phyloP scores from a whole-genome alignment of 2,797 vertebrate genomes.

The Rhinella marina region DNA sequence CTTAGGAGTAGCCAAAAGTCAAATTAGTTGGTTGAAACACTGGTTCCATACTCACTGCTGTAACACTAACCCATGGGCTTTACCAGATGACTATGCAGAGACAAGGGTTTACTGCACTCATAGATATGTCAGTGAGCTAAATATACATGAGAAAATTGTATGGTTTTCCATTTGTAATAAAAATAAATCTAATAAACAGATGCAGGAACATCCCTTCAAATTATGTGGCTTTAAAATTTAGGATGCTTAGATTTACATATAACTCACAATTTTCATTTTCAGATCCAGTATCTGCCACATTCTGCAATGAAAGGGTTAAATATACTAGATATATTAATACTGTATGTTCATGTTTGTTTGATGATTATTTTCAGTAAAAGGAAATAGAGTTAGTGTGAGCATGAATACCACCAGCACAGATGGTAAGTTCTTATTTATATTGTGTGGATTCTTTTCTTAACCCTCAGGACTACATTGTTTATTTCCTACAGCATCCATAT shows the following conservation, averaged over 20 bases:
- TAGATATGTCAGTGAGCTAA: too few relatives aligned
- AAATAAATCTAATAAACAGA: too few relatives aligned
- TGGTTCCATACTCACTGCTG: too few relatives aligned
- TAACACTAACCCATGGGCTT: too few relatives aligned
- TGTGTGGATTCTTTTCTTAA: slow-evolving; percentile 52
- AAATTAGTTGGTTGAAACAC: too few relatives aligned
- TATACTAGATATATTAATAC: not conserved
- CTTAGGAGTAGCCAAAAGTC: too few relatives aligned
- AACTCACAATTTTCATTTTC: not conserved
- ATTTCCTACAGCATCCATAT: slow-evolving; percentile 62
- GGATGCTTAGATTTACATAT: not conserved
- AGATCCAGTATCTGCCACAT: not conserved
- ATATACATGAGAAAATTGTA: too few relatives aligned
- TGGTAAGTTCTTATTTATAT: slow-evolving; percentile 58
- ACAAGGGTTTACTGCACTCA: too few relatives aligned
- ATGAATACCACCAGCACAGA: slow-evolving; percentile 45
- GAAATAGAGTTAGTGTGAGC: not conserved
- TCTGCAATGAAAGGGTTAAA: not conserved
- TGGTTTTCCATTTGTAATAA: too few relatives aligned
- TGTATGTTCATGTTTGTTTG: not conserved
- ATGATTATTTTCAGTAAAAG: slow-evolving; percentile 19
- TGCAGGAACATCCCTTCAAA: not conserved
- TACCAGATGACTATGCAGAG: too few relatives aligned
- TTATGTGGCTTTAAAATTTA: not conserved
- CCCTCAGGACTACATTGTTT: slow-evolving; percentile 54